Evolutionary conservation across 1,140 invertebrate genomes (phyloP).

Genomic region (Globodera ellingtonae): DNA sequence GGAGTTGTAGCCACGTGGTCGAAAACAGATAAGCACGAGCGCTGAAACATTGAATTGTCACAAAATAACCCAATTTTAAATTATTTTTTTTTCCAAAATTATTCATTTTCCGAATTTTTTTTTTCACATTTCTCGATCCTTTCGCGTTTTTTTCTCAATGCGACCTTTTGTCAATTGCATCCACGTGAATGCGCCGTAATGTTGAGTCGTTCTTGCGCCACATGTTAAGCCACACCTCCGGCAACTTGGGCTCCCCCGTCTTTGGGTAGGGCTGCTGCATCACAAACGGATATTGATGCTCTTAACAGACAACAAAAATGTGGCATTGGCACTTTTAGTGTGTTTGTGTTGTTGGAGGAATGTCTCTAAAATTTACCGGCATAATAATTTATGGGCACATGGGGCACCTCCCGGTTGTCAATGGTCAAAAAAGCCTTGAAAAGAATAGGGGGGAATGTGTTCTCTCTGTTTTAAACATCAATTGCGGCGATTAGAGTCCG

Average conservation of each 20-base stretch:
- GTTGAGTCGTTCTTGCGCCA: slow-evolving; percentile 42
- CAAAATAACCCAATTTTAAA: slow-evolving; percentile 24
- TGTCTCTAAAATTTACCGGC: slow-evolving; percentile 26
- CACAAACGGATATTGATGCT: slow-evolving; percentile 44
- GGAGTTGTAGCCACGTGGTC: slow-evolving; percentile 49
- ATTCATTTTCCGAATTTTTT: too few species aligned
- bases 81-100: too few species aligned
- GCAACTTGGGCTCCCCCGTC: slow-evolving; percentile 49
- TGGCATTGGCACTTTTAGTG: background rate
- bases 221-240: slow-evolving; percentile 41
- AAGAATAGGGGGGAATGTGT: background rate
- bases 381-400: slow-evolving; percentile 43
- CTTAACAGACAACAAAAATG: slow-evolving; percentile 19
- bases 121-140: too few species aligned
- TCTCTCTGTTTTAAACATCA: background rate
- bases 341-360: too few species aligned
- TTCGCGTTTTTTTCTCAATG: background rate
- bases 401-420: slow-evolving; percentile 44
- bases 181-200: slow-evolving; percentile 20
- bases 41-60: slow-evolving; percentile 30
- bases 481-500: too few species aligned
- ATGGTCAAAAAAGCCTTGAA: slow-evolving; percentile 55
- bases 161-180: slow-evolving; percentile 31
- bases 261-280: slow-evolving; percentile 58
- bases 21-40: slow-evolving; percentile 50